These are phyloP conservation scores for Acanthurus lineatus DNA, from an alignment of 2,797 vertebrate genomes.

Conservation along the genomic window DNA sequence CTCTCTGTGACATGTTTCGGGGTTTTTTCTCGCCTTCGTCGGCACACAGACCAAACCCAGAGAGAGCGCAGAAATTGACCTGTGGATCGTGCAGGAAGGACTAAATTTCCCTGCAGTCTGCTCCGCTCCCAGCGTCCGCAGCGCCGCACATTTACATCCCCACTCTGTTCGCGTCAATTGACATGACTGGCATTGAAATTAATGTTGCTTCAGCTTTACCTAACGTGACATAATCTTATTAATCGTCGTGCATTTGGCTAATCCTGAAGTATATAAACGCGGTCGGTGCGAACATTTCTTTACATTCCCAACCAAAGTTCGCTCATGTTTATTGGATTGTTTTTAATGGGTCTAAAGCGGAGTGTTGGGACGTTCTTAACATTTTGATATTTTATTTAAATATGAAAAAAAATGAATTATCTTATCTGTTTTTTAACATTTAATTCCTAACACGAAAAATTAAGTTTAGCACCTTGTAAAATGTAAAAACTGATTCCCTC, in stretches of 20 bases:
- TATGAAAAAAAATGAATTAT: neutral
- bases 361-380: too few relatives aligned
- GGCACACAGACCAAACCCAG: slow-evolving; percentile 49
- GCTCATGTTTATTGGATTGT: too few relatives aligned
- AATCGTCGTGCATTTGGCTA: neutral
- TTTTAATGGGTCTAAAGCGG: too few relatives aligned
- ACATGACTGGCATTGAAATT: neutral
- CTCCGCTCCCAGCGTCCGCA: slow-evolving; percentile 8
- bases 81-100: slow-evolving; percentile 51
- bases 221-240: neutral
- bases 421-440: neutral
- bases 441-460: neutral
- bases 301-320: neutral
- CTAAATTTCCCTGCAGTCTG: slow-evolving; percentile 41
- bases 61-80: slow-evolving; percentile 68
- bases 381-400: neutral
- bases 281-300: neutral
- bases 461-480: too few relatives aligned
- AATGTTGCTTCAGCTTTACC: neutral
- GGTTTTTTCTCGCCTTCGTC: slow-evolving; percentile 54
- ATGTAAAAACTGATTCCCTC: too few relatives aligned
- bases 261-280: neutral
- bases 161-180: slow-evolving; percentile 17
- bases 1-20: slow-evolving; percentile 57
- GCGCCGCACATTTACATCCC: neutral